Percentiles rank a stretch among this genome's conserved stretches.
Evolutionary conservation across 2,797 vertebrate species (phyloP).

Genomic region (Peromyscus melanophrys): DNA sequence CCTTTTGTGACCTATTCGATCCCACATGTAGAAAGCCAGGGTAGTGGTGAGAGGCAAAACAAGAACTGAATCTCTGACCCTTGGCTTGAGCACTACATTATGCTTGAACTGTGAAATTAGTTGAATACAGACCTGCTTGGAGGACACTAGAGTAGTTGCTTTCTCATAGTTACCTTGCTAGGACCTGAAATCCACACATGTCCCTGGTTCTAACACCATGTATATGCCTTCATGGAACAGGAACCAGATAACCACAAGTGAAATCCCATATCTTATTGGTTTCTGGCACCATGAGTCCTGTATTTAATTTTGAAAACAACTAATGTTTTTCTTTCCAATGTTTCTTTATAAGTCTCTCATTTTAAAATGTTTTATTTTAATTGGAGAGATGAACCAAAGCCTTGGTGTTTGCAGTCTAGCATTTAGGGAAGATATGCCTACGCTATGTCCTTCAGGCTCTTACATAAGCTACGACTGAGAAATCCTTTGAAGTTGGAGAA

Average conservation of each 20-base stretch:
- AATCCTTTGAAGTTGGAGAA: neutral
- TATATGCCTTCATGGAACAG: neutral
- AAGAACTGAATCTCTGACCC: neutral
- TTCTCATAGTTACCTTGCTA: neutral
- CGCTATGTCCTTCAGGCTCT: neutral
- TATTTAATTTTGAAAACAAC: neutral
- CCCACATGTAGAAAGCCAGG: neutral
- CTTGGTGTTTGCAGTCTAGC: slow-evolving; percentile 4
- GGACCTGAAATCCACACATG: neutral
- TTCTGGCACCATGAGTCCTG: neutral
- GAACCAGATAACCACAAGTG: neutral
- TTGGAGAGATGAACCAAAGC: slow-evolving; percentile 12
- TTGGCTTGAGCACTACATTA: neutral
- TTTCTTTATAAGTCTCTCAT: slow-evolving; percentile 4
- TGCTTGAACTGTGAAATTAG: neutral
- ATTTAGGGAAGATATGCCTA: neutral
- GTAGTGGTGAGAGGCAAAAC: neutral
- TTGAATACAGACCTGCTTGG: neutral
- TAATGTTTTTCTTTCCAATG: neutral
- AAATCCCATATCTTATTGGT: neutral
- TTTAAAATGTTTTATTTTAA: slow-evolving; percentile 11
- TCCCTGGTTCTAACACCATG: neutral
- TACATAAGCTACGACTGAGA: neutral
- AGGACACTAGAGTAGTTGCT: neutral
- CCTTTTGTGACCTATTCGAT: neutral